These are phyloP conservation scores for Eulithis prunata DNA, from an alignment of 2,888 invertebrate species.

Conservation along the genomic window DNA sequence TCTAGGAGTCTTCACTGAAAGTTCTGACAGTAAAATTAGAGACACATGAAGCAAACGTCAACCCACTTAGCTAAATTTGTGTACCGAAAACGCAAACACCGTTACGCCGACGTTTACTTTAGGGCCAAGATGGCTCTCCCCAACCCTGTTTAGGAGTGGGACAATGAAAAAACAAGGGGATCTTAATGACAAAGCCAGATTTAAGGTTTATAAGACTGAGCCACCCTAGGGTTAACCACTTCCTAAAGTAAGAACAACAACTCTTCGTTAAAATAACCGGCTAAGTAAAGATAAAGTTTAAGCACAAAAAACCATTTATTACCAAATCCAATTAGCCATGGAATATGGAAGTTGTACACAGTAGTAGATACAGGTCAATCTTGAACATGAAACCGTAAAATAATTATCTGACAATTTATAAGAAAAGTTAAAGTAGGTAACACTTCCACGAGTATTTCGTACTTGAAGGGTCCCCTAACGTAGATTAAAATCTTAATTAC, in stretches of 20 bases:
- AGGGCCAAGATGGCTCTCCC: conserved; percentile 51
- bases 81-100: conserved; percentile 57
- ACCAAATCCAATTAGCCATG: neutral
- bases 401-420: conserved; percentile 71
- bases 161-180: conserved; percentile 65
- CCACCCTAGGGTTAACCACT: conserved; percentile 44
- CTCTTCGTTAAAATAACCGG: conserved; percentile 34
- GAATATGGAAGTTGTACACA: neutral
- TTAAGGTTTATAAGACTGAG: conserved; percentile 54
- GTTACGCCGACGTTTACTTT: conserved; percentile 64
- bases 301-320: neutral
- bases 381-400: conserved; percentile 51
- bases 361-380: conserved; percentile 21
- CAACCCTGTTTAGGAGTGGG: conserved; percentile 56
- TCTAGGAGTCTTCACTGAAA: conserved; percentile 20
- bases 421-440: conserved; percentile 62
- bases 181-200: conserved; percentile 60
- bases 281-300: neutral
- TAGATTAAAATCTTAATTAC: conserved; percentile 80
- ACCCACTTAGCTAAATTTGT: conserved; percentile 53
- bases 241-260: conserved; percentile 34
- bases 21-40: conserved; percentile 36
- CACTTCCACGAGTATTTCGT: conserved; percentile 58
- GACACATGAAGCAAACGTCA: conserved; percentile 40
- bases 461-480: conserved; percentile 56